Percentiles rank a stretch among this genome's conserved stretches.
phyloP scores from a whole-genome alignment of 2,797 vertebrate species.

The Decapterus maruadsi region DNA sequence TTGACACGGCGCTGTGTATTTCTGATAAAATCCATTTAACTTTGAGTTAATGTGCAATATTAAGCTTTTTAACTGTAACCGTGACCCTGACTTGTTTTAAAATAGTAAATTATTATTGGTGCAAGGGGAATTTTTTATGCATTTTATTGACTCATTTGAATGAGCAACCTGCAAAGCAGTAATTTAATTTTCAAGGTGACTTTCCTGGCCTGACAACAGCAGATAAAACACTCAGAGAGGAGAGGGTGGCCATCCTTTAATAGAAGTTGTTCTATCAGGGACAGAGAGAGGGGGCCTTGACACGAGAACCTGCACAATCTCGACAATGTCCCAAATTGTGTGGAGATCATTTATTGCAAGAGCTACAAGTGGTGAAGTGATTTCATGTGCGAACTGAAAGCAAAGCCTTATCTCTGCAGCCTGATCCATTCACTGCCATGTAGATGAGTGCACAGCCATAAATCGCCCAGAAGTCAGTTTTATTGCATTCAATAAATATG shows the following conservation, averaged over 20 bases:
- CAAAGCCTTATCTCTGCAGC: constrained; percentile 21
- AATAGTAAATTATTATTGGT: not conserved
- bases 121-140: not conserved
- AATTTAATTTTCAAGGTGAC: not conserved
- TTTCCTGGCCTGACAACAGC: not conserved
- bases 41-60: not conserved
- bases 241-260: constrained; percentile 5
- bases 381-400: constrained; percentile 36
- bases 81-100: not conserved
- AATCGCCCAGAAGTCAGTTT: constrained; percentile 21
- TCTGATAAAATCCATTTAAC: not conserved
- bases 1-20: not conserved
- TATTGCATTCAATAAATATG: constrained; percentile 14
- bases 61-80: not conserved
- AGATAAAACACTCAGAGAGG: constrained; percentile 6
- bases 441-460: constrained; percentile 27
- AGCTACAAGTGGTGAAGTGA: constrained; percentile 25
- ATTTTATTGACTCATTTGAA: not conserved
- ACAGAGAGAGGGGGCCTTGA: constrained; percentile 4
- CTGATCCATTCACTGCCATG: constrained; percentile 43
- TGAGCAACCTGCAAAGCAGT: not conserved
- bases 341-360: constrained; percentile 34
- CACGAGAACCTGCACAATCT: constrained; percentile 2
- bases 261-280: not conserved
- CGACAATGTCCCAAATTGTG: constrained; percentile 24